Evolutionary conservation across 2,888 invertebrate genomes (phyloP).

Genomic region (Branchipolynoe longqiensis): DNA sequence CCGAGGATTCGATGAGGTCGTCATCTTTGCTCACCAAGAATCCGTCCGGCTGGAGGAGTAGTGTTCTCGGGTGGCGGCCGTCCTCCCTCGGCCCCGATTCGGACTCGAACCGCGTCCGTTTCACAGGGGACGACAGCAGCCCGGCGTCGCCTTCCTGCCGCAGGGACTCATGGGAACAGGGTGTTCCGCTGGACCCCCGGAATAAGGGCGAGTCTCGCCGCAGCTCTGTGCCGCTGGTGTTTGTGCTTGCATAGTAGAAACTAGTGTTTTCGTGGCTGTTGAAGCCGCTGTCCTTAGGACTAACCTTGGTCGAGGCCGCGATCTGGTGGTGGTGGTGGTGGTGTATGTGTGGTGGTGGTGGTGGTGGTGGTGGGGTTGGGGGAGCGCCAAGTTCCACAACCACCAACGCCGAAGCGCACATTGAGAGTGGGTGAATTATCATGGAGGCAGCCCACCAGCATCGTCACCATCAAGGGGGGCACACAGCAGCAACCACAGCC

Average conservation of each 20-base stretch:
- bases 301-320: conserved; percentile 38
- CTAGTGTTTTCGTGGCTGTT: conserved; percentile 59
- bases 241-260: conserved; percentile 53
- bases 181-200: neutral
- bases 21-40: too few relatives aligned
- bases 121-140: neutral
- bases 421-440: too few relatives aligned
- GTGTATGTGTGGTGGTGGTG: neutral
- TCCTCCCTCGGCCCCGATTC: conserved; percentile 2
- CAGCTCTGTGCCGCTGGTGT: conserved; percentile 60
- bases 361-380: too few relatives aligned
- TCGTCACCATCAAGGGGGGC: conserved; percentile 29
- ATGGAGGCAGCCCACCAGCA: neutral
- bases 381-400: neutral
- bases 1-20: too few relatives aligned
- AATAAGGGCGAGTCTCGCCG: conserved; percentile 24
- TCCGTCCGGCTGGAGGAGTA: too few relatives aligned
- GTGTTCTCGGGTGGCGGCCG: too few relatives aligned
- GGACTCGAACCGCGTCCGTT: neutral
- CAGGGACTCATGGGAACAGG: neutral
- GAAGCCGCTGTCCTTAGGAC: conserved; percentile 60
- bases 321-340: conserved; percentile 24
- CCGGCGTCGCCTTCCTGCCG: neutral
- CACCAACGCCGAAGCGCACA: neutral
- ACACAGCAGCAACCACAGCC: conserved; percentile 40